Evolutionary conservation across 2,888 invertebrate species (phyloP).

Genomic region (Cheiracanthium punctorium): DNA sequence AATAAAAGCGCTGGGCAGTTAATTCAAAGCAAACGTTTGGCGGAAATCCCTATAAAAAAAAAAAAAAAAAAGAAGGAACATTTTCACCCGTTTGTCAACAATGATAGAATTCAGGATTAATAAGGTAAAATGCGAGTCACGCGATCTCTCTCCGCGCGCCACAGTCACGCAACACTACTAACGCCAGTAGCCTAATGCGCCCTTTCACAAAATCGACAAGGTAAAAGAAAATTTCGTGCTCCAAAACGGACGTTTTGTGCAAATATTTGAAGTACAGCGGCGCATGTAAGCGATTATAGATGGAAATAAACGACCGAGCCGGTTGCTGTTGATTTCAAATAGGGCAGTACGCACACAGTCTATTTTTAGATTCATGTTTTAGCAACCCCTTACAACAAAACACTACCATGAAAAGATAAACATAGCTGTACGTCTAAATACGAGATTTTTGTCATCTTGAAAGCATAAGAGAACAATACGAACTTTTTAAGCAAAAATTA

Average conservation of each 20-base stretch:
- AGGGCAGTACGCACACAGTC: too few species aligned
- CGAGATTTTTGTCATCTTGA: too few species aligned
- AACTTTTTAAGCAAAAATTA: too few species aligned
- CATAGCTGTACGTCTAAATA: too few species aligned
- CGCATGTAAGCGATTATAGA: neutral
- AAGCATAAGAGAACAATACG: too few species aligned
- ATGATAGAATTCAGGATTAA: constrained; percentile 2
- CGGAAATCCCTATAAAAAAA: constrained; percentile 4
- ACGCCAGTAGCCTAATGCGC: neutral
- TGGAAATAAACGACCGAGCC: too few species aligned
- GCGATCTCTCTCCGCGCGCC: neutral
- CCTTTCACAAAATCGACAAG: neutral
- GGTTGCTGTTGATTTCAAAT: too few species aligned
- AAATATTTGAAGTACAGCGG: neutral
- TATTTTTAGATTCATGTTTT: too few species aligned
- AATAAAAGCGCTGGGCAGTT: neutral
- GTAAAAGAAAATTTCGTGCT: neutral
- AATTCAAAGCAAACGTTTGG: neutral
- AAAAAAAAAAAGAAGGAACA: neutral
- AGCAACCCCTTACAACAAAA: too few species aligned
- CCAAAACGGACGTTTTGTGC: neutral
- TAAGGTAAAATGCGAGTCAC: neutral
- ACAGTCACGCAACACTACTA: neutral
- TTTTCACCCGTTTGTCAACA: constrained; percentile 17
- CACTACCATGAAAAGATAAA: too few species aligned